Evolutionary conservation across 2,797 vertebrate species (phyloP).

Genomic region (Cichlasoma orientale): DNA sequence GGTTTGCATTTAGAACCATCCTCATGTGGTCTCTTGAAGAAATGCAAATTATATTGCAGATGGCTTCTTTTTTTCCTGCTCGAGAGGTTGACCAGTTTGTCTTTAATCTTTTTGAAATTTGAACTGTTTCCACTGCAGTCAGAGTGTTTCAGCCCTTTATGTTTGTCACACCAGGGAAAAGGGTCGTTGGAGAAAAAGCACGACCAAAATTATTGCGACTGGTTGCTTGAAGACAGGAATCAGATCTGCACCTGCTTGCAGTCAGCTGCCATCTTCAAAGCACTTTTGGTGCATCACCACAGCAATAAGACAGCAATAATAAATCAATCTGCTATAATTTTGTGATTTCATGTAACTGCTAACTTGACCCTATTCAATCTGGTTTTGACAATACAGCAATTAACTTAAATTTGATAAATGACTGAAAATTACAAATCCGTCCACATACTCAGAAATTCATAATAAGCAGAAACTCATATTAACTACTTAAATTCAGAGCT

Average conservation of each 20-base stretch:
- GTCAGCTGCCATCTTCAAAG: too few relatives aligned
- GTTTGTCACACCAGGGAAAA: too few relatives aligned
- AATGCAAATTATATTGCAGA: neutral
- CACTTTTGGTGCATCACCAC: rapidly evolving
- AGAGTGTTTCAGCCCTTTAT: too few relatives aligned
- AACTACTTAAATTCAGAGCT: neutral
- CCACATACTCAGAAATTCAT: neutral
- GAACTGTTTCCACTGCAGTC: too few relatives aligned
- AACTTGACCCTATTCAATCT: too few relatives aligned
- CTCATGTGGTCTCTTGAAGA: neutral
- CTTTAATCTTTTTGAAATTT: too few relatives aligned
- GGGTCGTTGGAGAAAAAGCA: too few relatives aligned
- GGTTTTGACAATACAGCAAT: neutral
- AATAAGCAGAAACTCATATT: neutral
- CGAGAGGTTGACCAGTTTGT: too few relatives aligned
- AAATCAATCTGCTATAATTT: neutral
- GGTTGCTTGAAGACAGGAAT: neutral
- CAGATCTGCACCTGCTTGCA: neutral
- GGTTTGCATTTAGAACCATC: too few relatives aligned
- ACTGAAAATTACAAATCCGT: neutral
- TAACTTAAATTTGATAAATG: neutral
- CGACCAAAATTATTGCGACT: too few relatives aligned
- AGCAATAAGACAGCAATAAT: neutral
- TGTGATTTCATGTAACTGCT: neutral
- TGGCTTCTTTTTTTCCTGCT: neutral